Evolutionary conservation across 2,888 invertebrate genomes (phyloP).

Genomic region (Dermolepida albohirtum): DNA sequence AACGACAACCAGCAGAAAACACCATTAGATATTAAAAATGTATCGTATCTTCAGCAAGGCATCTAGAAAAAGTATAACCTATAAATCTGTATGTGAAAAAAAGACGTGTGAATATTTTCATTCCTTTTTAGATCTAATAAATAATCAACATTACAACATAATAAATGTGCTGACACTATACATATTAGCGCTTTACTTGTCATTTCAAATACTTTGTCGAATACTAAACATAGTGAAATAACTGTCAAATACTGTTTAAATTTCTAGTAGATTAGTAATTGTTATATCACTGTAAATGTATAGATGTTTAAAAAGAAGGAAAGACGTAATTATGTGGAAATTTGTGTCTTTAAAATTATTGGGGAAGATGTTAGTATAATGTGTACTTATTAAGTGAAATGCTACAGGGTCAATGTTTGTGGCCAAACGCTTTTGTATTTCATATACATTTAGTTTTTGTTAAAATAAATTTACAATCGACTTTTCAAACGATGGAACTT

Average conservation of each 20-base stretch:
- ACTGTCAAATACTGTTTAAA: conserved; percentile 12
- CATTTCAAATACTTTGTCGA: not conserved
- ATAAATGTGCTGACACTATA: conserved; percentile 7
- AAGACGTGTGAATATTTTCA: too few species aligned
- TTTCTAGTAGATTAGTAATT: conserved; percentile 5
- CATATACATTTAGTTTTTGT: conserved; percentile 5
- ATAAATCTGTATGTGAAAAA: too few species aligned
- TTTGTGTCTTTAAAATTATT: conserved; percentile 16
- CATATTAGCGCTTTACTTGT: conserved; percentile 17
- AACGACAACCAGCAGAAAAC: too few species aligned
- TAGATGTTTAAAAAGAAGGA: not conserved
- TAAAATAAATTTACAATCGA: conserved; percentile 3
- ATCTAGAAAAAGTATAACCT: too few species aligned
- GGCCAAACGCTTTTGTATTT: conserved; percentile 36
- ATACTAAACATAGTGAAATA: conserved; percentile 1
- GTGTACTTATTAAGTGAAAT: conserved; percentile 12
- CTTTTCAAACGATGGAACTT: not conserved
- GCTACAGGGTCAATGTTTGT: conserved; percentile 43
- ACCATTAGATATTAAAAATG: too few species aligned
- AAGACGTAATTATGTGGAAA: conserved; percentile 3
- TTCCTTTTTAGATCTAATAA: too few species aligned
- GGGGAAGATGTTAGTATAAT: conserved; percentile 9
- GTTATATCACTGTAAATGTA: conserved; percentile 12
- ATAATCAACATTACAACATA: not conserved
- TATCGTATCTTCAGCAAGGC: too few species aligned